Evolutionary conservation across 2,113 vertebrate genomes (phyloP).

Genomic region (Megaptera novaeangliae): DNA sequence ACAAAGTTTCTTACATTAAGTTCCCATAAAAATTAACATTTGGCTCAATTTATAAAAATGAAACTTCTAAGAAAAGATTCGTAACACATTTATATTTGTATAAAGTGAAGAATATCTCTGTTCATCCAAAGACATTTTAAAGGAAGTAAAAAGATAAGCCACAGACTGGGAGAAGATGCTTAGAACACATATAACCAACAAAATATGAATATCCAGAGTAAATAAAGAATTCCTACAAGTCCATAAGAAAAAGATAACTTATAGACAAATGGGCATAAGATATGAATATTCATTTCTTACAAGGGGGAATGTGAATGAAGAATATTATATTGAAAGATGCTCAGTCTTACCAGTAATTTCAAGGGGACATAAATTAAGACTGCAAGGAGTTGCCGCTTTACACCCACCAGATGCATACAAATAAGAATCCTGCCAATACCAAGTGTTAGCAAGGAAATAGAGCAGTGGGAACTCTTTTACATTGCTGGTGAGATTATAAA

Average conservation of each 20-base stretch:
- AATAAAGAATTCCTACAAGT: conserved; percentile 23
- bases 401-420: not conserved
- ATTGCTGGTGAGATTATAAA: not conserved
- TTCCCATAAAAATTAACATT: conserved; percentile 16
- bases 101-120: not conserved
- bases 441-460: not conserved
- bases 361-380: conserved; percentile 47
- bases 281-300: conserved; percentile 42
- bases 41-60: conserved; percentile 13
- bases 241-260: not conserved
- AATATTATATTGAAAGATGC: conserved; percentile 9
- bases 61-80: conserved; percentile 11
- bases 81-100: not conserved
- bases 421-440: not conserved
- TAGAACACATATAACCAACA: not conserved
- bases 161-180: not conserved
- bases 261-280: conserved; percentile 8
- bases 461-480: not conserved
- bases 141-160: not conserved
- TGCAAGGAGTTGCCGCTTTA: not conserved
- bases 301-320: not conserved
- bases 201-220: not conserved
- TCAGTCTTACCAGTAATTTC: conserved; percentile 23
- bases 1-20: not conserved
- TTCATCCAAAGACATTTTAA: conserved; percentile 3